phyloP scores from a whole-genome alignment of 23 tunicate genomes.

The Oikopleura albicans region DNA sequence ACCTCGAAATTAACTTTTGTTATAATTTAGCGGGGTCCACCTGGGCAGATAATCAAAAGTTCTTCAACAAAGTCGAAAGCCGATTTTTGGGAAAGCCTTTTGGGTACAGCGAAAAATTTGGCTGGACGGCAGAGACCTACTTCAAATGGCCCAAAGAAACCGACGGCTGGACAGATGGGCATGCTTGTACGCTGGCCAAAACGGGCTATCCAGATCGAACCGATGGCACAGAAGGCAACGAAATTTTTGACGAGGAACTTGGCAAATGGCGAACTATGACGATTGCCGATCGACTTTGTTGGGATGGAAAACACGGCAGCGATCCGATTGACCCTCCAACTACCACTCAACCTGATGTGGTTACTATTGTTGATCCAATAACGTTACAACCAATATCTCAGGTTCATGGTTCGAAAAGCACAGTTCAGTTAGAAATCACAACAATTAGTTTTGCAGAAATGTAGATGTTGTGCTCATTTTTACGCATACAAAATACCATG shows the following conservation, averaged over 20 bases:
- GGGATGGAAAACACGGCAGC: background rate
- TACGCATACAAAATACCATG: no score
- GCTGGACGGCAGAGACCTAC: background rate
- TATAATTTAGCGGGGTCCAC: background rate
- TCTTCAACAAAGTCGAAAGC: background rate
- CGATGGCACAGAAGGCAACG: background rate
- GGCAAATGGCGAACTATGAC: background rate
- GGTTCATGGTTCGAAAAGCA: no score
- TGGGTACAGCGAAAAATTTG: no score
- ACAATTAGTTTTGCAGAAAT: no score
- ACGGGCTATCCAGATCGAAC: background rate
- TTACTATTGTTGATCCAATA: no score
- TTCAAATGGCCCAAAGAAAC: conserved; percentile 7
- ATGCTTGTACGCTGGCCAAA: background rate
- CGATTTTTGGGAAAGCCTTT: background rate
- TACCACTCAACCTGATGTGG: background rate
- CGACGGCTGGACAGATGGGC: background rate
- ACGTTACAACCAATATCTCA: no score
- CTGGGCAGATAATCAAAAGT: background rate
- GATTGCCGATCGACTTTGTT: conserved; percentile 14
- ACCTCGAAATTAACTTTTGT: no score
- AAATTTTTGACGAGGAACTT: background rate
- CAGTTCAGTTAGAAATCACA: no score
- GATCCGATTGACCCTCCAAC: background rate
- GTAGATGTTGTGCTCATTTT: no score